These are phyloP conservation scores for Holotrichia oblita DNA, from an alignment of 1,140 invertebrate species.

Conservation along the genomic window DNA sequence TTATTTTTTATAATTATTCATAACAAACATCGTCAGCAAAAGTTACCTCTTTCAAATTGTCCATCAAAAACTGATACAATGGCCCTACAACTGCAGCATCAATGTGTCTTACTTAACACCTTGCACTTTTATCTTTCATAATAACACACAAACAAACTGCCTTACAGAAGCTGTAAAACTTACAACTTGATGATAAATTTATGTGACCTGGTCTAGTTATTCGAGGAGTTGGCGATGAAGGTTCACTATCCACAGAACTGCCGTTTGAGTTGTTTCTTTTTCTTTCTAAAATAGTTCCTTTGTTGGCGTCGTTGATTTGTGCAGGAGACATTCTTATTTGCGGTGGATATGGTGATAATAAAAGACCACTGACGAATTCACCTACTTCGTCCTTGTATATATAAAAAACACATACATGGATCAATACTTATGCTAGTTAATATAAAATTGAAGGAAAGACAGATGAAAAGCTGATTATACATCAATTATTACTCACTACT, in stretches of 20 bases:
- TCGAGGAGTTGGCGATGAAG: constrained; percentile 63
- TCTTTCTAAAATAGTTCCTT: too few relatives aligned
- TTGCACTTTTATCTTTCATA: too few relatives aligned
- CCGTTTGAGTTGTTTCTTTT: constrained; percentile 64
- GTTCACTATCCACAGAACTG: constrained; percentile 67
- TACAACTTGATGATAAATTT: constrained; percentile 41
- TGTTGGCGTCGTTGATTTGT: constrained; percentile 47
- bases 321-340: constrained; percentile 63
- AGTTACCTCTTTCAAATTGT: too few relatives aligned
- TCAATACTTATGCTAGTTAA: too few relatives aligned
- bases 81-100: too few relatives aligned
- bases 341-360: constrained; percentile 69
- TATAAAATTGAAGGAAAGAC: too few relatives aligned
- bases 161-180: constrained; percentile 11
- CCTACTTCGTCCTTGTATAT: constrained; percentile 69
- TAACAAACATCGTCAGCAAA: too few relatives aligned
- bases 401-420: too few relatives aligned
- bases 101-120: too few relatives aligned
- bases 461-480: neutral
- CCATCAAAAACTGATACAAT: too few relatives aligned
- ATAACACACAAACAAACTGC: neutral
- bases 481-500: constrained; percentile 62
- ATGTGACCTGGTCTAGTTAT: constrained; percentile 54
- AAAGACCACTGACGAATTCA: constrained; percentile 69
- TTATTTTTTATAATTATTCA: too few relatives aligned